These are phyloP conservation scores for Bufotes viridis DNA, from an alignment of 2,797 vertebrate species.

Conservation along the genomic window DNA sequence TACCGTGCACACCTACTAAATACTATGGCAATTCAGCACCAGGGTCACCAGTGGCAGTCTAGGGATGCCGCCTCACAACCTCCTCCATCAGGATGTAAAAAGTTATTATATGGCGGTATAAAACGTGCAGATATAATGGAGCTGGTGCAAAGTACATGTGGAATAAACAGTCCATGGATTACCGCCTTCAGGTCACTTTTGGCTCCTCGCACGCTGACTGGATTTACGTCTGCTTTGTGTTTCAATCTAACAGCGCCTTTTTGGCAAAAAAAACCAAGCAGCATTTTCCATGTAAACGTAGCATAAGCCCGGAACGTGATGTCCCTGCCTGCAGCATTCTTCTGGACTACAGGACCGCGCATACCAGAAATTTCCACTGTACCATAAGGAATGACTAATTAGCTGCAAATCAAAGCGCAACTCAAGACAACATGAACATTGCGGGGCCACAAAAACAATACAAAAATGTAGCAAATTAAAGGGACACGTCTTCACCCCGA, in stretches of 20 bases:
- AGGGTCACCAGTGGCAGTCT: no score
- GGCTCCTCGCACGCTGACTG: slow-evolving; percentile 9
- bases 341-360: slow-evolving; percentile 12
- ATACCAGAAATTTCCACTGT: slow-evolving; percentile 48
- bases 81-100: not conserved
- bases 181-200: slow-evolving; percentile 37
- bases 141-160: slow-evolving; percentile 7
- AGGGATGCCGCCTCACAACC: not conserved
- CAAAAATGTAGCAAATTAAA: slow-evolving; percentile 5
- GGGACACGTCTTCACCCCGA: no score
- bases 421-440: slow-evolving; percentile 43
- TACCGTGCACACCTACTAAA: no score
- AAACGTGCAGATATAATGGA: not conserved
- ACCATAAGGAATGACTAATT: slow-evolving; percentile 58
- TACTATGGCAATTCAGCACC: no score
- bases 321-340: slow-evolving; percentile 47
- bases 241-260: slow-evolving; percentile 33
- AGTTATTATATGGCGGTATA: not conserved
- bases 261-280: slow-evolving; percentile 29
- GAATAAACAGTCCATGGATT: slow-evolving; percentile 28
- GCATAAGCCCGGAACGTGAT: slow-evolving; percentile 43
- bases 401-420: slow-evolving; percentile 45
- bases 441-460: not conserved
- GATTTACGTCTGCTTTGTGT: slow-evolving; percentile 41
- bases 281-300: slow-evolving; percentile 50